Evolutionary conservation across 1,140 invertebrate species (phyloP).

Genomic region (Palaemon carinicauda): DNA sequence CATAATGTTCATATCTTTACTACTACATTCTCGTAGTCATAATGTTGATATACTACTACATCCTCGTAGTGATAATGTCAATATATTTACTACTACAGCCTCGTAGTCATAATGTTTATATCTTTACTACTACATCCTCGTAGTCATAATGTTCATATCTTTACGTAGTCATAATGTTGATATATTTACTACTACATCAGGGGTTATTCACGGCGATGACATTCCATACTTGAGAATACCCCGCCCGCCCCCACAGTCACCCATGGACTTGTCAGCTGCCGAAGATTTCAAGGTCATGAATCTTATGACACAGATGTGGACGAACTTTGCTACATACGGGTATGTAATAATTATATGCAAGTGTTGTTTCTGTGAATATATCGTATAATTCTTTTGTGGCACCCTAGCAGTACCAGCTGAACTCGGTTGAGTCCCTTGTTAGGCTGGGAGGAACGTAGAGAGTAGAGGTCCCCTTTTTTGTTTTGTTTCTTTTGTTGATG

Average conservation of each 20-base stretch:
- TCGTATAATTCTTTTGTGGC: too few species aligned
- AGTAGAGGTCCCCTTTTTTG: too few species aligned
- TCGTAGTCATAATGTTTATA: not conserved
- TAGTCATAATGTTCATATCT: not conserved
- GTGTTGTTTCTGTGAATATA: too few species aligned
- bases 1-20: not conserved
- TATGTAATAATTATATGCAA: not conserved
- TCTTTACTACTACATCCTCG: not conserved
- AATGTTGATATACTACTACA: not conserved
- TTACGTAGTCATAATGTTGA: not conserved
- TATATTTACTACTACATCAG: not conserved
- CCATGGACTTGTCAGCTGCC: not conserved
- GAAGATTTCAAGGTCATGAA: not conserved
- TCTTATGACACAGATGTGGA: not conserved
- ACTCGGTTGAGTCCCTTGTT: too few species aligned
- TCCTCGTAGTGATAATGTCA: not conserved
- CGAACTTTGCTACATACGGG: constrained; percentile 31
- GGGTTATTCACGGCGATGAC: constrained; percentile 23
- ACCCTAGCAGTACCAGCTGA: too few species aligned
- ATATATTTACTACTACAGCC: not conserved
- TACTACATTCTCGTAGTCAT: not conserved
- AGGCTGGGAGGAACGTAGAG: too few species aligned
- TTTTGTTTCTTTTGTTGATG: too few species aligned
- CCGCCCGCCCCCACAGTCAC: not conserved
- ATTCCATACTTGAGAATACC: not conserved